Conservation (phyloP, 1,140 invertebrate genomes). For the Sesamia nonagrioides region DNA sequence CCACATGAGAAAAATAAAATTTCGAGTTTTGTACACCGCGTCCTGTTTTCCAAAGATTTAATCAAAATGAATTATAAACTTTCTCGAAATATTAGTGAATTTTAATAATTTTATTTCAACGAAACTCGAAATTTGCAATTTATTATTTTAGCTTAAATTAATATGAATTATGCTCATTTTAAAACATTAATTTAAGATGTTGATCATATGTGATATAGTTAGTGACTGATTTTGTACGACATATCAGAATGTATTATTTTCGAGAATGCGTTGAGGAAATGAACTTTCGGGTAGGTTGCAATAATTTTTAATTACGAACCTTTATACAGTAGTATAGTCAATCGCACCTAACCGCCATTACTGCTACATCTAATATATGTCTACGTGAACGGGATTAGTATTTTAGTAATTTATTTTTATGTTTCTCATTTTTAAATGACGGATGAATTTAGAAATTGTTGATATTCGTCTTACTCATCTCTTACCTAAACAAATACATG, state of each 20-base stretch:
- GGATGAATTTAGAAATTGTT: not conserved
- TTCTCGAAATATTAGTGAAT: conserved; percentile 5
- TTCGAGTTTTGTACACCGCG: conserved; percentile 23
- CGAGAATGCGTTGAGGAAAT: not conserved
- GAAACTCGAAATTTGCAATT: conserved; percentile 33
- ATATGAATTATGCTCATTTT: conserved; percentile 27
- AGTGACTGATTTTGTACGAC: conserved; percentile 64
- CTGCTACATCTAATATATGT: no score
- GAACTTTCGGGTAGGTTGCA: not conserved
- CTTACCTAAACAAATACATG: not conserved
- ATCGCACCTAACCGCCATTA: no score
- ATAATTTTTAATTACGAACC: no score
- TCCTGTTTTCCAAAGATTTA: conserved; percentile 5
- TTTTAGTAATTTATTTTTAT: no score
- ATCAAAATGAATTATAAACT: not conserved
- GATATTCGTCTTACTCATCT: not conserved
- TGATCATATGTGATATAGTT: conserved; percentile 57
- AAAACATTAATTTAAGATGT: conserved; percentile 35
- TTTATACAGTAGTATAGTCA: no score
- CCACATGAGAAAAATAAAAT: not conserved
- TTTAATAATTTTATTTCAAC: not conserved
- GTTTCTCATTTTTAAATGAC: not conserved
- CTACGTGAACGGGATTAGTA: no score
- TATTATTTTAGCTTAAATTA: conserved; percentile 16
- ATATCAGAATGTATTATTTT: conserved; percentile 55